A percentile compares a stretch with the other conserved stretches of the same genome.
Conservation (phyloP, 2,113 vertebrate genomes). For the Planiliza haematocheilus region DNA sequence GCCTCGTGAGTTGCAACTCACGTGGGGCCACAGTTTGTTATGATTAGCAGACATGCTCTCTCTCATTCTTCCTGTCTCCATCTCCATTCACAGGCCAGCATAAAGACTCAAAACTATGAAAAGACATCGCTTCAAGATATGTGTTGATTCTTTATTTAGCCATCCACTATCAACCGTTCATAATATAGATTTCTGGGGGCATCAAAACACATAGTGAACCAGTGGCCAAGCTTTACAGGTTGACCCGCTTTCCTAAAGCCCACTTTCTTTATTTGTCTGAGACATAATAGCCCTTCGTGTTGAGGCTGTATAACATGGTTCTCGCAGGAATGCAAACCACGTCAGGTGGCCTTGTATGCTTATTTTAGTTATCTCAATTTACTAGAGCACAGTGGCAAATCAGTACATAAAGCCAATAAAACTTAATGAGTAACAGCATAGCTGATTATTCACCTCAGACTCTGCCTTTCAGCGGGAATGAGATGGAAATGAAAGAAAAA, state of each 20-base stretch:
- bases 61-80: slow-evolving; percentile 1
- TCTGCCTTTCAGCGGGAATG: slow-evolving; percentile 22
- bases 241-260: slow-evolving; percentile 16
- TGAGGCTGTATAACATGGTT: slow-evolving; percentile 1
- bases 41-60: slow-evolving; percentile 50
- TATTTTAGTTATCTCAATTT: slow-evolving; percentile 35
- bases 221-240: not conserved
- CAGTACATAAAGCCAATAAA: slow-evolving; percentile 30
- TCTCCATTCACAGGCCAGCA: slow-evolving; percentile 50
- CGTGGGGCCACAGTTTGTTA: slow-evolving; percentile 48
- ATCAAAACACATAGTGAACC: slow-evolving; percentile 1
- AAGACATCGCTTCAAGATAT: slow-evolving; percentile 20
- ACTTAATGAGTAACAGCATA: slow-evolving; percentile 64
- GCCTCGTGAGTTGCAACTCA: slow-evolving; percentile 71
- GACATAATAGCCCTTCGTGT: not conserved
- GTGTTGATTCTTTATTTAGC: slow-evolving; percentile 55
- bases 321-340: slow-evolving; percentile 26
- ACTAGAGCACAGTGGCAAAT: slow-evolving; percentile 22
- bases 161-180: slow-evolving; percentile 19
- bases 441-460: slow-evolving; percentile 61
- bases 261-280: slow-evolving; percentile 10
- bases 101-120: not conserved
- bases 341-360: slow-evolving; percentile 20
- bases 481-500: slow-evolving; percentile 15
- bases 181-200: slow-evolving; percentile 28